Evolutionary conservation across 1,140 invertebrate species (phyloP).

Genomic region (Carcinoscorpius rotundicauda): DNA sequence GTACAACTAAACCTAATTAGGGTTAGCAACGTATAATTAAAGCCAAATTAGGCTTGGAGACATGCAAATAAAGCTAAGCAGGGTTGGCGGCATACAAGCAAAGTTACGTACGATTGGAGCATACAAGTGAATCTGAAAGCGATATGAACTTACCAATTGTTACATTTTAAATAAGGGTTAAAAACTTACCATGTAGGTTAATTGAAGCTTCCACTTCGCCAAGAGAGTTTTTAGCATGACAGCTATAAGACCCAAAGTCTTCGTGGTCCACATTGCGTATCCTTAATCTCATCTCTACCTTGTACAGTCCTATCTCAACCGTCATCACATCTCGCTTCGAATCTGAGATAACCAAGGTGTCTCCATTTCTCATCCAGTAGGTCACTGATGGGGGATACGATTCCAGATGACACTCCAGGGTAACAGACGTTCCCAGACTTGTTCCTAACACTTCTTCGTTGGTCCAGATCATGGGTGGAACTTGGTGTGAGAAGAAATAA

Average conservation of each 20-base stretch:
- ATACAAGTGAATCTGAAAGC: no score
- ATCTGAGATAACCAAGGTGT: constrained; percentile 3
- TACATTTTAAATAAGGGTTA: no score
- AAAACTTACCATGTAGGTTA: constrained; percentile 49
- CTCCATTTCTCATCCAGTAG: constrained; percentile 14
- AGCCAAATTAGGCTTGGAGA: no score
- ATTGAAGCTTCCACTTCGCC: constrained; percentile 83
- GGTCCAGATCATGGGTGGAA: constrained; percentile 35
- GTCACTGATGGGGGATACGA: constrained; percentile 14
- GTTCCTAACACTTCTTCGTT: constrained; percentile 34
- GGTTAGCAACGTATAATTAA: no score
- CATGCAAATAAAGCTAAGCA: no score
- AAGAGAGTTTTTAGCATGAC: constrained; percentile 79
- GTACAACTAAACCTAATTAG: no score
- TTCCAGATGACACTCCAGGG: constrained; percentile 34
- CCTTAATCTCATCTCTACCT: constrained; percentile 4
- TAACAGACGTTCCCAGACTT: constrained; percentile 28
- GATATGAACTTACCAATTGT: no score
- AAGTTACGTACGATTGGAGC: no score
- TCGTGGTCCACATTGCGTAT: constrained; percentile 21
- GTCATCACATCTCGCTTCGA: constrained; percentile 7
- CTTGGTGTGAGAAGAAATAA: constrained; percentile 19
- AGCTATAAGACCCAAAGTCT: constrained; percentile 79
- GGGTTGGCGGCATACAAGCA: no score
- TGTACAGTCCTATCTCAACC: background rate